Base-by-base conservation (phyloP, 23 tunicate species). In the Pegea sp. region DNA sequence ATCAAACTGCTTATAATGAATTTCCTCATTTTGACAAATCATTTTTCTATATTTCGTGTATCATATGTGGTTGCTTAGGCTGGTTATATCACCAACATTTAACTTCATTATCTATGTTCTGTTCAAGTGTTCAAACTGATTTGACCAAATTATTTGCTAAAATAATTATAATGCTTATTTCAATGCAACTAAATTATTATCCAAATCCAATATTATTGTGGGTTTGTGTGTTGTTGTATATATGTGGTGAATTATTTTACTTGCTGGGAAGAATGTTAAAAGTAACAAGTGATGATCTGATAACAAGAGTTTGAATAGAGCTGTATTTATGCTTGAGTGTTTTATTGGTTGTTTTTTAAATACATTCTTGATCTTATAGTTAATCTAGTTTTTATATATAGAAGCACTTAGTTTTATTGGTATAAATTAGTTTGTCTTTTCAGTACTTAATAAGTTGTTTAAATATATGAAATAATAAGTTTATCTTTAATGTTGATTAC, bases 41-140 rank as follows among this genome's bases (percentile, higher is more conserved):
- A n/a, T 51, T 49, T 6, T 80, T 80, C 66, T 80, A 65, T 26
- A 26, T 71, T 42, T 79, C 79, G 7, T 67, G 80, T 53, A 48
- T 80, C 30, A 65, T 61, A 27, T 71, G 93, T 61, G 93, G 80
- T n/a, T 54, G 71, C 0, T 56, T 80, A 1, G 70, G 93, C 27
- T 80, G 79, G 79, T 79, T 75, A 13, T 74, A 71, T 20, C 71
- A 72, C 34, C 57, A 53, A 51, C 32, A 53, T 25, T 80, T 74
- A 74, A 53, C 38, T 26, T 49, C 61, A 31, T 31, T 80, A 3
- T 50, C 27, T 24, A 32, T 30, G 33, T 33, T 49, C 5, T 50
- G 26, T 19, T n/a, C 53, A 32, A 23, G 50, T 11, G 62, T 79
- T 24, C 33, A 43, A 20, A 38, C 64, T 0, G 64, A 64, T 34